Evolutionary conservation across 2,888 invertebrate genomes (phyloP).

Genomic region (Dromius quadrimaculatus): DNA sequence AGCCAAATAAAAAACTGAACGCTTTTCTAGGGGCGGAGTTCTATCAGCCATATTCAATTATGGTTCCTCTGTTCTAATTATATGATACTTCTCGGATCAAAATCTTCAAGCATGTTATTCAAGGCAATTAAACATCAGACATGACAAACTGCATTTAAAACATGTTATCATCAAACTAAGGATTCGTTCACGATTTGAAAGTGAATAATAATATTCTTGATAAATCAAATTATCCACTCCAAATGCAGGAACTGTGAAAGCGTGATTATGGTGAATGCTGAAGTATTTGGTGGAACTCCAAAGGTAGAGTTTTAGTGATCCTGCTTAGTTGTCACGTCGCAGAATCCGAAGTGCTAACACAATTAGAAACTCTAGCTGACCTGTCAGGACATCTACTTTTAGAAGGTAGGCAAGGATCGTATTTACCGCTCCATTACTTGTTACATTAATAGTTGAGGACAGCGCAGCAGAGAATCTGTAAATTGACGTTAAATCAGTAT

Average conservation of each 20-base stretch:
- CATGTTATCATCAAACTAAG: too few species aligned
- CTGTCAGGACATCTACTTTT: not conserved
- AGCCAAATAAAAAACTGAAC: too few species aligned
- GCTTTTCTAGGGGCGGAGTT: too few species aligned
- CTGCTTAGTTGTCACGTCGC: constrained; percentile 19
- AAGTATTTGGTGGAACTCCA: not conserved
- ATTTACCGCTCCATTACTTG: constrained; percentile 21
- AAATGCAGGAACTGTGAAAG: constrained; percentile 20
- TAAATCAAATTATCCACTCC: not conserved
- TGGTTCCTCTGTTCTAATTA: too few species aligned
- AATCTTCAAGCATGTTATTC: too few species aligned
- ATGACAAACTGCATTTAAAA: too few species aligned
- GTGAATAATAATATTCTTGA: not conserved
- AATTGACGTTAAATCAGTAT: constrained; percentile 49
- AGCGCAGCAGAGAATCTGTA: constrained; percentile 27
- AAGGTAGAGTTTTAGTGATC: not conserved
- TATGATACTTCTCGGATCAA: too few species aligned
- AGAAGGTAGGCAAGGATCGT: not conserved
- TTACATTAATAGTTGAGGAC: constrained; percentile 1
- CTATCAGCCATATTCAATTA: too few species aligned
- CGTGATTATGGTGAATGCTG: not conserved
- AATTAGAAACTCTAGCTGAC: constrained; percentile 43
- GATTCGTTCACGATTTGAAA: too few species aligned
- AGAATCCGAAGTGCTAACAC: constrained; percentile 36
- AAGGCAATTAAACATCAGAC: too few species aligned